Base-by-base conservation (phyloP, 1,140 invertebrate genomes). In the Meloidogyne chitwoodi region DNA sequence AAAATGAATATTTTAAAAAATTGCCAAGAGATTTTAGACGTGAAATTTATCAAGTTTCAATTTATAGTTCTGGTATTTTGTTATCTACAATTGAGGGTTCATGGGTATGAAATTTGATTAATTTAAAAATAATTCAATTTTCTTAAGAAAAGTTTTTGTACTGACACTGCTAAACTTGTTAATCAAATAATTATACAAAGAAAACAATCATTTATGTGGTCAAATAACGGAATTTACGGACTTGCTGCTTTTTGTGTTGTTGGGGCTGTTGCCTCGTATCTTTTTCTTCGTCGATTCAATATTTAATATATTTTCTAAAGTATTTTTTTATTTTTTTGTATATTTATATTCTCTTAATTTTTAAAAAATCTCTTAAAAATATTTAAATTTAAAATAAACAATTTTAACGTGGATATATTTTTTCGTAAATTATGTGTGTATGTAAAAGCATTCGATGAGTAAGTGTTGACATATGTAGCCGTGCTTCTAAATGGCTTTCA, bases 371-470 rank as follows among this genome's bases (percentile, higher is more conserved):
- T 16, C 6, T n/a, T 14, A 56, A n/a, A 56, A n/a, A 56, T n/a
- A 14, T 48, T 48, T 48, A 48, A n/a, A 5, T 19, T 6, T 6
- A 56, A 56, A 19, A 56, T 56, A 56, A 22, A 22, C 41, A 66
- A 14, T n/a, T 3, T 62, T 29, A 75, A 16, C 61, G 86, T 24
- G 86, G 85, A 77, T 85, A 86, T 56, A 86, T 83, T 71, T 83
- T 85, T 56, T 85, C 81, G 70, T 86, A 86, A 69, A 85, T 78
- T 61, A 86, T 83, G 1, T 74, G 69, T 11, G 85, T 87, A 74
- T 87, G 85, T 44, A 86, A 74, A 61, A 85, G 72, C 68, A 86
- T 84, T 41, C 74, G 34, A n/a, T 73, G 56, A 38, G 71, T 73
- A 14, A 76, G 62, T 1, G 85, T 86, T 44, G 77, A 79, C 85